Percentiles rank a stretch among this genome's conserved stretches.
Evolutionary conservation across 2,888 invertebrate genomes (phyloP).

Genomic region (Merodon equestris): DNA sequence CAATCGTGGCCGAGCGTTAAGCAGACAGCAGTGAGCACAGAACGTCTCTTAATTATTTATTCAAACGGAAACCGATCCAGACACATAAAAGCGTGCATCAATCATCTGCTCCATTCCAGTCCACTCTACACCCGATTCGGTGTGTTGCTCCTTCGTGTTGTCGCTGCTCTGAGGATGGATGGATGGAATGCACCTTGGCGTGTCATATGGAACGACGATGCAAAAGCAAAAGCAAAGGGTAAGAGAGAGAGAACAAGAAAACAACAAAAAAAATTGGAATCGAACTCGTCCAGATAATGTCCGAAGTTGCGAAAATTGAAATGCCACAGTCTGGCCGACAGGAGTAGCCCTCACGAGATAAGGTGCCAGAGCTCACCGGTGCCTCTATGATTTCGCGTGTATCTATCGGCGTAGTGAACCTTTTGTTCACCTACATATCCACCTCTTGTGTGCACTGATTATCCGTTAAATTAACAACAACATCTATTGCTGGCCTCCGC

Average conservation of each 20-base stretch:
- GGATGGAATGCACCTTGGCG: constrained; percentile 61
- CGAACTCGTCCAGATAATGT: constrained; percentile 38
- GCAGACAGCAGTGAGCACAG: constrained; percentile 59
- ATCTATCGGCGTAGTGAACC: constrained; percentile 49
- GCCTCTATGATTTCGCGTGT: constrained; percentile 23
- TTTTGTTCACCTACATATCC: constrained; percentile 65
- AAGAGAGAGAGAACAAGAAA: neutral
- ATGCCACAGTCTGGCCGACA: constrained; percentile 28
- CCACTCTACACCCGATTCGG: neutral
- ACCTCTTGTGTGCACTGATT: constrained; percentile 58
- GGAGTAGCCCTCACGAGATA: neutral
- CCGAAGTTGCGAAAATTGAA: neutral
- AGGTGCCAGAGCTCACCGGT: constrained; percentile 1
- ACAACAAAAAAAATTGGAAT: constrained; percentile 4
- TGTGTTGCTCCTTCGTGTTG: too few relatives aligned
- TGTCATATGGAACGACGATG: constrained; percentile 58
- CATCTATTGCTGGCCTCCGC: constrained; percentile 36
- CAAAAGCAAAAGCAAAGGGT: constrained; percentile 18
- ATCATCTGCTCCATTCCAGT: constrained; percentile 39
- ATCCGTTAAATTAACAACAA: constrained; percentile 67
- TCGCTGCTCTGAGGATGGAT: neutral
- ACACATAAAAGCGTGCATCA: constrained; percentile 68
- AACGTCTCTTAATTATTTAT: constrained; percentile 68
- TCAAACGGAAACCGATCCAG: constrained; percentile 69
- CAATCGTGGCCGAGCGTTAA: constrained; percentile 63